These are phyloP conservation scores for Melanotaenia trifasciata DNA, from an alignment of 2,797 vertebrate species.

Conservation along the genomic window DNA sequence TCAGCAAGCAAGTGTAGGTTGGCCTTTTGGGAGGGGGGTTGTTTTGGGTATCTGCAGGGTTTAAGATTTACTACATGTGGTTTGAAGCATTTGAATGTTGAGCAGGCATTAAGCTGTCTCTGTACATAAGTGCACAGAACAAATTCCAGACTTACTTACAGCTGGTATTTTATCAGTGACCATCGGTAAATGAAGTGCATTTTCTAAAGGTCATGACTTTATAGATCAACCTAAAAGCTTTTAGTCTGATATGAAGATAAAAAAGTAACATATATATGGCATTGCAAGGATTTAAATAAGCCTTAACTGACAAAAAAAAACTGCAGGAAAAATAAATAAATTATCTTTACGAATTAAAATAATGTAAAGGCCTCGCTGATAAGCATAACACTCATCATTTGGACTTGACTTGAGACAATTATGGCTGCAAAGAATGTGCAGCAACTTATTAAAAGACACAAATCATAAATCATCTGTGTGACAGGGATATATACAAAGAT, in stretches of 20 bases:
- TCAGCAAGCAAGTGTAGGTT: not conserved
- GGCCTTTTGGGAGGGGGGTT: no score
- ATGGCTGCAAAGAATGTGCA: constrained; percentile 13
- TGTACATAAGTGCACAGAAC: not conserved
- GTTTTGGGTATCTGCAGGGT: not conserved
- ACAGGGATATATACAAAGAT: constrained; percentile 18
- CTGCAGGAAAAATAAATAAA: not conserved
- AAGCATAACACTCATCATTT: not conserved
- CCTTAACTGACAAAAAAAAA: not conserved
- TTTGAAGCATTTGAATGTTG: not conserved
- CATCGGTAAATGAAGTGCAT: not conserved
- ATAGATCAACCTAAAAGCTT: constrained; percentile 9
- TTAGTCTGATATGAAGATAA: constrained; percentile 2
- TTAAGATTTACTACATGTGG: not conserved
- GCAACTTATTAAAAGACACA: constrained; percentile 6
- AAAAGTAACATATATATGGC: constrained; percentile 1
- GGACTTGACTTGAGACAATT: not conserved
- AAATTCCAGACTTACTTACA: not conserved
- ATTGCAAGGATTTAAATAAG: not conserved
- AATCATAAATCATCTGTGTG: constrained; percentile 25
- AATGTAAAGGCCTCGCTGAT: not conserved
- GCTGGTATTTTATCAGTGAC: not conserved
- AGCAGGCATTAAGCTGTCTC: not conserved
- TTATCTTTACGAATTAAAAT: not conserved
- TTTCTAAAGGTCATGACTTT: constrained; percentile 10